A percentile compares a stretch with the other conserved stretches of the same genome.
Evolutionary conservation across 2,797 vertebrate genomes (phyloP).

Genomic region (Zonotrichia albicollis): DNA sequence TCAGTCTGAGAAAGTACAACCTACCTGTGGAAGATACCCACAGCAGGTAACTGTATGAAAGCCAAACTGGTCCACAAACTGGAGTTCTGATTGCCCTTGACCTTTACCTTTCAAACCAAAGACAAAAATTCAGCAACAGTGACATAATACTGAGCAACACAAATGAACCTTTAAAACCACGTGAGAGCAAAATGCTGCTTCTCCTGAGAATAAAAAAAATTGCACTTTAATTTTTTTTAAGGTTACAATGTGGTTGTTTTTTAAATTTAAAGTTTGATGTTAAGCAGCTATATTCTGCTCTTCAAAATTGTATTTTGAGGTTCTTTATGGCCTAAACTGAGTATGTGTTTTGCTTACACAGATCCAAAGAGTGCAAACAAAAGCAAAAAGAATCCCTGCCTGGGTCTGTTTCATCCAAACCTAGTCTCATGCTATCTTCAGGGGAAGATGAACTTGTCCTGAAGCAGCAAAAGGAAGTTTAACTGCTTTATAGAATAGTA

Average conservation of each 20-base stretch:
- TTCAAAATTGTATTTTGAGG: background rate
- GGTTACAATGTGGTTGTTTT: background rate
- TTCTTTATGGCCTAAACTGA: background rate
- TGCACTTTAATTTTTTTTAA: background rate
- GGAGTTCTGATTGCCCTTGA: slow-evolving; percentile 74
- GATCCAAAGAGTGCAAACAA: background rate
- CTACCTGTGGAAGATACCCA: slow-evolving; percentile 92
- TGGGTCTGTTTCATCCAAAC: background rate
- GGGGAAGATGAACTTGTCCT: background rate
- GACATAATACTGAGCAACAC: background rate
- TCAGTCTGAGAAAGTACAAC: slow-evolving; percentile 7
- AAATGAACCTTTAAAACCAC: background rate
- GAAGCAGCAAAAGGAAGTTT: background rate
- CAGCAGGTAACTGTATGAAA: slow-evolving; percentile 90
- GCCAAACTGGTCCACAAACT: slow-evolving; percentile 86
- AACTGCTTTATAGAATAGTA: background rate
- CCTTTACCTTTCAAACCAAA: slow-evolving; percentile 83
- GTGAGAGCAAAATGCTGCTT: background rate
- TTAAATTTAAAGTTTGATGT: background rate
- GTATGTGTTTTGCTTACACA: background rate
- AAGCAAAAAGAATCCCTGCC: background rate
- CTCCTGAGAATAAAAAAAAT: background rate
- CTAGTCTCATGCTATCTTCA: background rate
- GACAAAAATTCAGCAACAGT: slow-evolving; percentile 16
- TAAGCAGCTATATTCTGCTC: background rate